phyloP scores from a whole-genome alignment of 2,113 vertebrate genomes.

The Microtus pennsylvanicus region DNA sequence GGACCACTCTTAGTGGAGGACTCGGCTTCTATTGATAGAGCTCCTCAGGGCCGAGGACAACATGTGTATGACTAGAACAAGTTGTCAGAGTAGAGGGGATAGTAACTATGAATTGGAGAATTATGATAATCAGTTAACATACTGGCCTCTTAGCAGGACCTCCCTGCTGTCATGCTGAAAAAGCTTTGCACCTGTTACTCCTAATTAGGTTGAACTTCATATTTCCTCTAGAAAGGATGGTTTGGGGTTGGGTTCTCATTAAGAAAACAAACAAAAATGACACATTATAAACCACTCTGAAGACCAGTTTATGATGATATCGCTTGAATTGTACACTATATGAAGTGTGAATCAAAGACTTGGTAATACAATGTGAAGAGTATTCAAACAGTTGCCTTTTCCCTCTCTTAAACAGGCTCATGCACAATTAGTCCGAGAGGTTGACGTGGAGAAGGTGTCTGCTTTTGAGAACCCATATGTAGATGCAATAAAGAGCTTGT shows the following conservation, averaged over 20 bases:
- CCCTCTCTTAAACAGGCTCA: conserved; percentile 86
- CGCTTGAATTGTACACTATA: background rate
- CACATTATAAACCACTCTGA: conserved; percentile 7
- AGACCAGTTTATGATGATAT: background rate
- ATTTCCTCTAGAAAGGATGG: background rate
- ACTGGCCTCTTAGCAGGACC: background rate
- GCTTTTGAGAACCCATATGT: conserved; percentile 90
- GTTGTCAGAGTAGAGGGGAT: background rate
- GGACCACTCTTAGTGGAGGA: background rate
- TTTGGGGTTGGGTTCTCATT: conserved; percentile 11
- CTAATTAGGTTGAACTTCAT: background rate
- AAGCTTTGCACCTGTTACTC: background rate
- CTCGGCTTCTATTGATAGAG: conserved; percentile 5
- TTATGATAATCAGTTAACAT: conserved; percentile 22
- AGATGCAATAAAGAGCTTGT: conserved; percentile 96
- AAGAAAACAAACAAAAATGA: background rate
- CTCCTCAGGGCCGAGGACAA: background rate
- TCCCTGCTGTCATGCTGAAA: background rate
- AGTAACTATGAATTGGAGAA: background rate
- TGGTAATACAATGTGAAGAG: background rate
- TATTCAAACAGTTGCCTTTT: conserved; percentile 68
- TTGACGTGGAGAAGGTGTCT: conserved; percentile 91
- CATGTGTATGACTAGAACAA: conserved; percentile 35
- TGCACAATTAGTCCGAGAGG: conserved; percentile 91
- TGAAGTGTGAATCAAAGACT: conserved; percentile 1